phyloP scores from a whole-genome alignment of 2,113 vertebrate genomes.

The Mustelus asterias region DNA sequence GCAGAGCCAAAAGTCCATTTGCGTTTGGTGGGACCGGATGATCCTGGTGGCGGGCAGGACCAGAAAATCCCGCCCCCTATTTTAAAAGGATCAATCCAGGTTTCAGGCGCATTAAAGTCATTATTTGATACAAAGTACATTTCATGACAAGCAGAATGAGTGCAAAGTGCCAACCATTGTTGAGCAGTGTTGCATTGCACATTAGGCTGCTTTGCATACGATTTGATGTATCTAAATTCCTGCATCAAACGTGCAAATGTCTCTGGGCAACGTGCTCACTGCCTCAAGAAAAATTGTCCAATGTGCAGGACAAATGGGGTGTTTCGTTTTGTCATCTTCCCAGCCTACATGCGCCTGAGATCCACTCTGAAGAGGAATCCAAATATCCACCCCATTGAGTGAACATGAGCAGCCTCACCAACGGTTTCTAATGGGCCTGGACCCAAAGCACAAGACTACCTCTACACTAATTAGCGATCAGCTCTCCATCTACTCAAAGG shows the following conservation, averaged over 20 bases:
- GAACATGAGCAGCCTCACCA: not conserved
- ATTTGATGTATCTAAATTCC: not conserved
- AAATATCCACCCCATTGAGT: not conserved
- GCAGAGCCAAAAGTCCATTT: too few species aligned
- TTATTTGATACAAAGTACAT: too few species aligned
- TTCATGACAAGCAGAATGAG: not conserved
- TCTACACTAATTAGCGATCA: not conserved
- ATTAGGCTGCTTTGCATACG: not conserved
- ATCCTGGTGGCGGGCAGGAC: too few species aligned
- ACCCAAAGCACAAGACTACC: not conserved
- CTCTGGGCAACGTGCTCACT: not conserved
- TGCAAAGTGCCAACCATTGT: too few species aligned
- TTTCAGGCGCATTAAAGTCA: too few species aligned
- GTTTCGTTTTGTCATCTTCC: not conserved
- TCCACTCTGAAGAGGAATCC: not conserved
- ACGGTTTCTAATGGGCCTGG: not conserved
- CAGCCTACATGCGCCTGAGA: not conserved
- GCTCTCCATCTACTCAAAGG: not conserved
- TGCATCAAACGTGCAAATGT: not conserved
- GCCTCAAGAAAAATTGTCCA: not conserved
- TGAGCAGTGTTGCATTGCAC: not conserved
- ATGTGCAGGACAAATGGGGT: not conserved
- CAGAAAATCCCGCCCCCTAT: too few species aligned
- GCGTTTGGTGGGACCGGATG: too few species aligned
- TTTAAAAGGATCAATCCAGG: too few species aligned